A percentile compares a stretch with the other conserved stretches of the same genome.
These are phyloP conservation scores for Bombus impatiens DNA, from an alignment of 1,140 invertebrate species.

Conservation along the genomic window DNA sequence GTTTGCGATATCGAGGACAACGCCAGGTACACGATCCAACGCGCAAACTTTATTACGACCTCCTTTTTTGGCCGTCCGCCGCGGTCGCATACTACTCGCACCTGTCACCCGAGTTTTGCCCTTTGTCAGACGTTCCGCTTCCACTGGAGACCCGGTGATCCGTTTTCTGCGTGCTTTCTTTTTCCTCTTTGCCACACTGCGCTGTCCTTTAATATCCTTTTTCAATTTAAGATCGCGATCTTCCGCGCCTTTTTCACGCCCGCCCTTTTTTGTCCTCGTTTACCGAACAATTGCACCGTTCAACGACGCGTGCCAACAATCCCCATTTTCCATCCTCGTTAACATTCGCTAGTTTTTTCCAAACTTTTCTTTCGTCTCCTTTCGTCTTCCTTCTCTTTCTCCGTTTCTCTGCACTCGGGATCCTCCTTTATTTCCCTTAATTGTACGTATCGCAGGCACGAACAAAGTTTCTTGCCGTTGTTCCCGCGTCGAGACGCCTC, in stretches of 20 bases:
- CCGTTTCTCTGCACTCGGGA: neutral
- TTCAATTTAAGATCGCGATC: conserved; percentile 6
- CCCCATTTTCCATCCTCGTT: neutral
- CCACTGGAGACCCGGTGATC: neutral
- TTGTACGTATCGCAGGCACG: neutral
- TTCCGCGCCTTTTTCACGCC: conserved; percentile 2
- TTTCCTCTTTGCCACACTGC: neutral
- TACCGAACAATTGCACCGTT: conserved; percentile 19
- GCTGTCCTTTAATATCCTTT: neutral
- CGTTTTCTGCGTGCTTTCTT: neutral
- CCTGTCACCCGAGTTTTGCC: conserved; percentile 13
- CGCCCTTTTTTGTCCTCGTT: conserved; percentile 17
- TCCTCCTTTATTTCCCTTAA: neutral
- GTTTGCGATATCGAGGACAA: conserved; percentile 25
- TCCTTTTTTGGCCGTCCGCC: conserved; percentile 28
- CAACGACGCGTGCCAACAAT: conserved; percentile 23
- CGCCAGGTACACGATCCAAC: conserved; percentile 4
- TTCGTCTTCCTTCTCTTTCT: neutral
- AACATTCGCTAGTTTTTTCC: neutral
- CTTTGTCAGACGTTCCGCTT: conserved; percentile 8
- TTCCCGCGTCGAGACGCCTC: neutral
- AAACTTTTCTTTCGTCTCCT: neutral
- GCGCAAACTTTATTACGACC: conserved; percentile 35
- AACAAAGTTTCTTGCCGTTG: neutral
- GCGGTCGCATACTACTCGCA: conserved; percentile 11